Evolutionary conservation across 2,888 invertebrate genomes (phyloP).

Genomic region (Hanleya hanleyi): DNA sequence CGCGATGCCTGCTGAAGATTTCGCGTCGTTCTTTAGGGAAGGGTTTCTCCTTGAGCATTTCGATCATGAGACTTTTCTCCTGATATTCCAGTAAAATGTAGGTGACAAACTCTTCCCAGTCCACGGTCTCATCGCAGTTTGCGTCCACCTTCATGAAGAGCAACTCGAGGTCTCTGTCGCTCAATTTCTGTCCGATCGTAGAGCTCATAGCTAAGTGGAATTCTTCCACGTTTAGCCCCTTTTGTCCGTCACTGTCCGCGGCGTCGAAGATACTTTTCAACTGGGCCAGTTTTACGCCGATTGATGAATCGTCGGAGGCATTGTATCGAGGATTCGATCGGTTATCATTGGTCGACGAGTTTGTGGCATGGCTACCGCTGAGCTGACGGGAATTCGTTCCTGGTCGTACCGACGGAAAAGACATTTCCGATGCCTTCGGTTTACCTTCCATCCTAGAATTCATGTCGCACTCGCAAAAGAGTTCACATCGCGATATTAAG

Average conservation of each 20-base stretch:
- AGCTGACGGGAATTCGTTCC: no score
- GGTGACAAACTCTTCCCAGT: constrained; percentile 87
- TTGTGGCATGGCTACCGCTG: no score
- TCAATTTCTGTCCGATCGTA: constrained; percentile 53
- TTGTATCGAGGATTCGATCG: no score
- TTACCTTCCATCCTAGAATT: no score
- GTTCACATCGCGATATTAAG: no score
- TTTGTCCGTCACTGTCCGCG: constrained; percentile 51
- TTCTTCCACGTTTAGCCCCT: constrained; percentile 57
- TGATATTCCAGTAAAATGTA: constrained; percentile 83
- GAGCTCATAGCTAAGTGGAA: constrained; percentile 60
- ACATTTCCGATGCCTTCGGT: no score
- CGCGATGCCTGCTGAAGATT: constrained; percentile 80
- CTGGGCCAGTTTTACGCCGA: constrained; percentile 14
- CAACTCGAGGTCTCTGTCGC: constrained; percentile 58
- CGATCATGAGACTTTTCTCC: constrained; percentile 61
- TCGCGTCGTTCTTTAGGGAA: constrained; percentile 72
- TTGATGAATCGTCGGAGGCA: background rate
- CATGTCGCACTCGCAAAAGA: no score
- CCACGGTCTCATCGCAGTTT: constrained; percentile 77
- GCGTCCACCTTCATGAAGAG: constrained; percentile 74
- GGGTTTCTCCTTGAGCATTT: constrained; percentile 52
- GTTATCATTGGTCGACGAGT: no score
- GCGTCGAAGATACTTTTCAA: constrained; percentile 53
- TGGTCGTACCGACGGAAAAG: no score